Evolutionary conservation across 2,888 invertebrate genomes (phyloP), one percentile per base, ranked within the genome.

Genomic region (Eupithecia abbreviata): DNA sequence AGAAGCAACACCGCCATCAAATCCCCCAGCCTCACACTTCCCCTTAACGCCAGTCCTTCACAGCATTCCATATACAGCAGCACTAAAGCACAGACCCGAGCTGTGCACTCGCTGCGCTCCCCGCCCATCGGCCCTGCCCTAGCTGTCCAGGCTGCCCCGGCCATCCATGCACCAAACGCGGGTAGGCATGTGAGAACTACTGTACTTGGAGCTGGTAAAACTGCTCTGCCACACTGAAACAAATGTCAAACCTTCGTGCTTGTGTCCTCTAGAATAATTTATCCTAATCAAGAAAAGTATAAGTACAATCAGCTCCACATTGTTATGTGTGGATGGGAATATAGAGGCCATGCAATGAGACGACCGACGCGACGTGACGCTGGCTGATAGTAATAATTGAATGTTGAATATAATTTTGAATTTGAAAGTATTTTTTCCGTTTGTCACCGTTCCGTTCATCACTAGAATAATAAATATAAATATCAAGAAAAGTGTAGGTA

Each of bases 21-120:
- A 76, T 87, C 85, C 5, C 74, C 73, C 12, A 82, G 73, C 66
- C 87, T 84, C 74, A 92, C 75, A 55, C 86, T 84, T 45, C 92
- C 92, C 72, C 77, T 89, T 92, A 5, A 88, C 90, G 69, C 74
- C 74, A 92, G 82, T 65, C 89, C 83, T 79, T 85, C 85, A 80
- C 92, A 91, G 82, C 92, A 92, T 79, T 92, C 91, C 41, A 85
- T 87, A 79, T 91, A 93, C 74, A 92, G 80, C 82, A 93, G 82
- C 77, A 82, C 74, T 71, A 93, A 83, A 13, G 90, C 90, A n/a
- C 88, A 87, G n/a, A 72, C 51, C 43, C 73, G 88, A 47, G 72
- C 83, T 83, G 70, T 70, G 2, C 45, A 10, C 42, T 41, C 77
- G 78, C 51, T 65, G 51, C 70, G 58, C 71, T 69, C 75, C 73